Evolutionary conservation across 2,797 vertebrate genomes (phyloP).

Genomic region (Mus caroli): DNA sequence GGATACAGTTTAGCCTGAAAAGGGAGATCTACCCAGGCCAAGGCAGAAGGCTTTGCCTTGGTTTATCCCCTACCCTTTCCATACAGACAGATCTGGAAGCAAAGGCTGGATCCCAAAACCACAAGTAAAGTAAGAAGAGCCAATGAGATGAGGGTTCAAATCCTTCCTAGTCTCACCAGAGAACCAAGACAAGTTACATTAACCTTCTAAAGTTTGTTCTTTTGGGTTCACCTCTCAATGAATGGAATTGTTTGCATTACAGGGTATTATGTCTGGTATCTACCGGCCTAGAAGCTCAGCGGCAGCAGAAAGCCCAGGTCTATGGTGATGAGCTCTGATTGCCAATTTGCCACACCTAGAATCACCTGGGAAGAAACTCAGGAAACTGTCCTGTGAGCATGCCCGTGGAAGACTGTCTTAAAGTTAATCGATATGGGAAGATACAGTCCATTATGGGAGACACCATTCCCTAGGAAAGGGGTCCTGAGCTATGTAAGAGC

Average conservation of each 20-base stretch:
- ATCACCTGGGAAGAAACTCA: not conserved
- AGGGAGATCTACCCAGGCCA: not conserved
- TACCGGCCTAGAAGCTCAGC: not conserved
- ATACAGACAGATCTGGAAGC: not conserved
- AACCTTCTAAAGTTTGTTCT: not conserved
- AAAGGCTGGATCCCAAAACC: not conserved
- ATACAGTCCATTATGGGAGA: not conserved
- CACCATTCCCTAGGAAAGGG: not conserved
- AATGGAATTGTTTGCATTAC: not conserved
- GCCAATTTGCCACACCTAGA: not conserved
- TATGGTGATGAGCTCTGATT: not conserved
- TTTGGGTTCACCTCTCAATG: not conserved
- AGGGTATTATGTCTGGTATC: not conserved
- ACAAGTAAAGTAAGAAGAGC: not conserved
- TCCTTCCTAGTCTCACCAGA: not conserved
- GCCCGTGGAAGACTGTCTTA: not conserved
- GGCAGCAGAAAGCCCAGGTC: not conserved
- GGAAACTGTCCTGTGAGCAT: not conserved
- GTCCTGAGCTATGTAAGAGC: not conserved
- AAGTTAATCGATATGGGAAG: not conserved
- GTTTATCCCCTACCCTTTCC: not conserved
- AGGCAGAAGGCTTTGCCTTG: not conserved
- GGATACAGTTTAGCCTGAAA: not conserved
- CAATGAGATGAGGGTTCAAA: not conserved
- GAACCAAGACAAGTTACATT: not conserved